phyloP scores from a whole-genome alignment of 2,797 vertebrate genomes.

The Manis crassicaudata region DNA sequence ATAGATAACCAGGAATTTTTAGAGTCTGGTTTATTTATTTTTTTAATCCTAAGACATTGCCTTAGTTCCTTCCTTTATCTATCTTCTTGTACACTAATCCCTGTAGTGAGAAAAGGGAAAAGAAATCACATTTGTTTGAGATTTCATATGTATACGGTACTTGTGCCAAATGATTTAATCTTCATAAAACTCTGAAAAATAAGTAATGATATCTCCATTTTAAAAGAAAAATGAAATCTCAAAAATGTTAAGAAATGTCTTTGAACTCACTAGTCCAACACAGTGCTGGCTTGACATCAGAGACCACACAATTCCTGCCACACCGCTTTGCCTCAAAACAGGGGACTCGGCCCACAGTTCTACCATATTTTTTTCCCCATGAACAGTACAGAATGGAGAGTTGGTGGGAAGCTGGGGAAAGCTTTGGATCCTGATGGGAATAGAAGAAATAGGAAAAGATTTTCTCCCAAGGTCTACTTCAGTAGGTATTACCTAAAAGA shows the following conservation, averaged over 20 bases:
- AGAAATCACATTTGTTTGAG: not conserved
- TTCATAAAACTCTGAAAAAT: not conserved
- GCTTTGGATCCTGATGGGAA: not conserved
- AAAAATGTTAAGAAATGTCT: not conserved
- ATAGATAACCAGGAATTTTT: not conserved
- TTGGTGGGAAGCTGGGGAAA: not conserved
- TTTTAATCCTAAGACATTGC: too few species aligned
- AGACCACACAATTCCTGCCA: not conserved
- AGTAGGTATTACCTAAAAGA: not conserved
- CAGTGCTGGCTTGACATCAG: not conserved
- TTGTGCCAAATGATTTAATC: not conserved
- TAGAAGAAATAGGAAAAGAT: not conserved
- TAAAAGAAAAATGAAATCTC: not conserved
- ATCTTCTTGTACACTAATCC: not conserved
- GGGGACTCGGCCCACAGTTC: too few species aligned
- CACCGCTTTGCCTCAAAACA: fast-evolving
- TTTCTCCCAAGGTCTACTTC: not conserved
- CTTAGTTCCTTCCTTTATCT: not conserved
- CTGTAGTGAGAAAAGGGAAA: not conserved
- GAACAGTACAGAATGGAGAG: not conserved
- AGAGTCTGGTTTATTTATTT: not conserved
- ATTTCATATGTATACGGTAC: not conserved
- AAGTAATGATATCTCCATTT: not conserved
- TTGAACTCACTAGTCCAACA: not conserved
- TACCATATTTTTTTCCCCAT: not conserved